These are phyloP conservation scores for Argynnis bischoffii DNA, from an alignment of 2,888 invertebrate genomes.

Conservation along the genomic window DNA sequence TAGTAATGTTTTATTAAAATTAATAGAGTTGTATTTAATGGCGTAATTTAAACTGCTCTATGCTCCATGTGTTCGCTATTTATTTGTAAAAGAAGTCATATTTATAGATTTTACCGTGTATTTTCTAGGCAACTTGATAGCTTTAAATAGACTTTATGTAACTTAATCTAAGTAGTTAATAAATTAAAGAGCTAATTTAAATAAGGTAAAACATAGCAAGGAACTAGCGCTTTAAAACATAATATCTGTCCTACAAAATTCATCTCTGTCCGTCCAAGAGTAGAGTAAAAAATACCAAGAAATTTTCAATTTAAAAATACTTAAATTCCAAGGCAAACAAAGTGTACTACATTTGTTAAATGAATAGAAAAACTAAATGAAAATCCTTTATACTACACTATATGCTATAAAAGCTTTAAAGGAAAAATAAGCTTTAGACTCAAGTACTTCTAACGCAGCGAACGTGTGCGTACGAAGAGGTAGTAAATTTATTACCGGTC, in stretches of 20 bases:
- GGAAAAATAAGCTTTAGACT: no score
- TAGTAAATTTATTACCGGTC: no score
- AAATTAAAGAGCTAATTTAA: conserved; percentile 39
- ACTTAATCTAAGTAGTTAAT: conserved; percentile 29
- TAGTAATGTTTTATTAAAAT: no score
- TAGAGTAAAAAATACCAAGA: conserved; percentile 30
- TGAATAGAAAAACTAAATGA: conserved; percentile 19
- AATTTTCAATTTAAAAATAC: conserved; percentile 36
- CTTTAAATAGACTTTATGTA: not conserved
- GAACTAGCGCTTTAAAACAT: conserved; percentile 31
- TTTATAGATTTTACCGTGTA: not conserved
- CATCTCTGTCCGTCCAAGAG: conserved; percentile 34
- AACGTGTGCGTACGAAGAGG: no score
- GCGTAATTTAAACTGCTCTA: no score
- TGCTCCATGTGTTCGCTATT: no score
- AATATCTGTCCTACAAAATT: conserved; percentile 37
- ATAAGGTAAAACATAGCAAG: conserved; percentile 17
- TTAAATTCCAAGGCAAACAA: conserved; percentile 29
- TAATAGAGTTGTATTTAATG: no score
- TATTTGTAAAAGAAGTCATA: no score
- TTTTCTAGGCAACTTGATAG: not conserved
- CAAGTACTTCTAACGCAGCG: no score
- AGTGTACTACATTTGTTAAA: conserved; percentile 27
- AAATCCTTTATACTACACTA: conserved; percentile 11
- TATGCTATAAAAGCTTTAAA: not conserved